Percentiles rank a stretch among this genome's conserved stretches.
Conservation (phyloP, 1,140 invertebrate genomes). For the Schlechtendalia chinensis region DNA sequence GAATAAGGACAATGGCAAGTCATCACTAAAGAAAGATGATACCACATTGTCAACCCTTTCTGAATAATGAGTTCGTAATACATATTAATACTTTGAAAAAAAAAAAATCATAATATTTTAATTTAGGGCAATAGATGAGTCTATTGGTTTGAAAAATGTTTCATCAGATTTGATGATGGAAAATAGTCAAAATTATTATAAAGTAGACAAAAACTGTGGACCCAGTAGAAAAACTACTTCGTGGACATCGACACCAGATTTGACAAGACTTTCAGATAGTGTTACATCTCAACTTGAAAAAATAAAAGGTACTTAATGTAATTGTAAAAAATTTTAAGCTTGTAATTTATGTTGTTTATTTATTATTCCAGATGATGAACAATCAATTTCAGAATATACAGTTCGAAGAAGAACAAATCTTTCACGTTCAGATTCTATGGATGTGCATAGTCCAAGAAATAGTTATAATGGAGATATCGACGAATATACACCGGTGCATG, state of each 20-base stretch:
- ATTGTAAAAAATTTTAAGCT: too few species aligned
- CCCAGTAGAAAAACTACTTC: conserved; percentile 56
- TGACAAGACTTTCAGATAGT: conserved; percentile 57
- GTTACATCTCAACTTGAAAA: conserved; percentile 19
- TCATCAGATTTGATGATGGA: not conserved
- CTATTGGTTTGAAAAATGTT: not conserved
- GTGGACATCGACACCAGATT: conserved; percentile 73
- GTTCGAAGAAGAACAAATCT: conserved; percentile 25
- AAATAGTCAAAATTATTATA: not conserved
- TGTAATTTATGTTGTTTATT: not conserved
- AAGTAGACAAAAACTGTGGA: conserved; percentile 18
- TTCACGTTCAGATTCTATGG: not conserved
- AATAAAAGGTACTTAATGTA: not conserved
- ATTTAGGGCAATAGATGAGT: conserved; percentile 7
- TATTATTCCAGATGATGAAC: conserved; percentile 12
- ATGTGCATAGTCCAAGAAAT: conserved; percentile 27
- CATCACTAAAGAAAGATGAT: conserved; percentile 61
- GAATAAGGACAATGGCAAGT: conserved; percentile 62
- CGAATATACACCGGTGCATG: conserved; percentile 45
- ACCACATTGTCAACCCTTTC: conserved; percentile 72
- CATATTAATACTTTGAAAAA: not conserved
- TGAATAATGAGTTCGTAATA: conserved; percentile 66
- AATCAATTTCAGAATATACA: conserved; percentile 15
- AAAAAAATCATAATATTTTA: not conserved
- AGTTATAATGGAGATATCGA: conserved; percentile 41